These are phyloP conservation scores for Cheilinus undulatus DNA, from an alignment of 2,113 vertebrate species.

Conservation along the genomic window DNA sequence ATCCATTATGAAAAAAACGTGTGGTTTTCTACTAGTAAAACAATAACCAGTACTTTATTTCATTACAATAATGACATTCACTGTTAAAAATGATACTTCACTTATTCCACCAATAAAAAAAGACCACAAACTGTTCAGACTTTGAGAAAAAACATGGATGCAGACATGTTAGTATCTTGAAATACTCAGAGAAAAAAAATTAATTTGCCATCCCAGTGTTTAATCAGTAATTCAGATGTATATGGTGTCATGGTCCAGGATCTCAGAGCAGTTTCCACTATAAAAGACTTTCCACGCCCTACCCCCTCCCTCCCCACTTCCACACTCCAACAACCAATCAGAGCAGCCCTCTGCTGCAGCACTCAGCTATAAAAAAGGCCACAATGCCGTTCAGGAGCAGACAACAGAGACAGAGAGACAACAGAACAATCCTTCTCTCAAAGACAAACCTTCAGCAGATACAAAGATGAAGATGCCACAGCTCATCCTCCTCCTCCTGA, in stretches of 20 bases:
- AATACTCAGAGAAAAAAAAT: not conserved
- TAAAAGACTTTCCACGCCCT: conserved; percentile 52
- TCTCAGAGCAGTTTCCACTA: not conserved
- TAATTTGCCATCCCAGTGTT: not conserved
- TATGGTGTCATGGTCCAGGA: conserved; percentile 52
- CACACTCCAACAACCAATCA: conserved; percentile 59
- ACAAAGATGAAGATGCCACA: conserved; percentile 65
- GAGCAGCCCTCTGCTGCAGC: conserved; percentile 43
- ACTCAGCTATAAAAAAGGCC: conserved; percentile 68
- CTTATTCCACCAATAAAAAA: not conserved
- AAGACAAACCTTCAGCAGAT: conserved; percentile 12
- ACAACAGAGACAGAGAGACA: conserved; percentile 39
- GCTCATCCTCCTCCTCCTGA: conserved; percentile 53
- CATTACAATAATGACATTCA: too few relatives aligned
- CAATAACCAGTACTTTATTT: too few relatives aligned
- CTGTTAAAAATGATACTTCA: not conserved
- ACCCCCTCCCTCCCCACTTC: conserved; percentile 18
- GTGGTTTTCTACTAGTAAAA: too few relatives aligned
- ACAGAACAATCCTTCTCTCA: not conserved
- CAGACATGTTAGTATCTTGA: not conserved
- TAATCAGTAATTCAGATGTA: conserved; percentile 28
- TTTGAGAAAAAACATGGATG: not conserved
- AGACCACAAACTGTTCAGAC: not conserved
- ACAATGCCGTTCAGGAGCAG: conserved; percentile 28
- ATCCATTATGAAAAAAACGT: too few relatives aligned